Base-by-base conservation (phyloP, 2,888 invertebrate species). In the Corythucha ciliata region DNA sequence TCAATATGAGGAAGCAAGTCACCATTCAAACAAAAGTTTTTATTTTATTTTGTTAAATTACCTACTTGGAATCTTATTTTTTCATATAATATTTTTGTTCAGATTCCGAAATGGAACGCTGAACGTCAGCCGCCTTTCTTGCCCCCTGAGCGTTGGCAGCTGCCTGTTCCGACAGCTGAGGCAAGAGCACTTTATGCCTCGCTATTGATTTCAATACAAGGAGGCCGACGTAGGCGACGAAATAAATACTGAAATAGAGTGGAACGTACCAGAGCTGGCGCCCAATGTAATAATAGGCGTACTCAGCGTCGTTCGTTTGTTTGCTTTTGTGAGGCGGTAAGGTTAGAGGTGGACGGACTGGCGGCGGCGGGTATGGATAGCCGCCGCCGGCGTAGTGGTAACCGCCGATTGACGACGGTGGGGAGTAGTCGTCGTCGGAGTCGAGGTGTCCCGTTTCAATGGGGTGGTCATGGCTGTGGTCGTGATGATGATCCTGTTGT, bases 231-330 rank as follows among this genome's bases (percentile, higher is more conserved):
- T 83, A 83, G 52, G 81, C 69, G 45, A 71, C 67, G 58, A 72
- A 71, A 57, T 72, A 83, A 12, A 83, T 78, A 64, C 82, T 82
- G 64, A 83, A 83, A 66, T 83, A 83, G 37, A 83, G 67, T 0
- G 83, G 83, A 55, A 83, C 70, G 63, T 83, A 83, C 74, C 82
- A 83, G 27, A 83, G 68, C 63, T 83, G 83, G 60, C 80, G 77
- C 2, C 83, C 83, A 54, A 83, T 72, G 63, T 79, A 82, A 63
- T 83, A 83, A 25, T 50, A 50, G 14, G 50, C 42, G 65, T 83
- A 83, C 64, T 81, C 81, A 70, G 79, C 81, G 67, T 42, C 65
- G 59, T 54, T 68, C 67, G 62, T 63, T 67, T 51, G 59, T 24
- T 42, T 59, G 26, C 49, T 55, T 8, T 52, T 51, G 8, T 57